Evolutionary conservation across 1,140 invertebrate genomes (phyloP), one percentile per base, ranked within the genome.

Genomic region (Ctenoplectra terminalis): DNA sequence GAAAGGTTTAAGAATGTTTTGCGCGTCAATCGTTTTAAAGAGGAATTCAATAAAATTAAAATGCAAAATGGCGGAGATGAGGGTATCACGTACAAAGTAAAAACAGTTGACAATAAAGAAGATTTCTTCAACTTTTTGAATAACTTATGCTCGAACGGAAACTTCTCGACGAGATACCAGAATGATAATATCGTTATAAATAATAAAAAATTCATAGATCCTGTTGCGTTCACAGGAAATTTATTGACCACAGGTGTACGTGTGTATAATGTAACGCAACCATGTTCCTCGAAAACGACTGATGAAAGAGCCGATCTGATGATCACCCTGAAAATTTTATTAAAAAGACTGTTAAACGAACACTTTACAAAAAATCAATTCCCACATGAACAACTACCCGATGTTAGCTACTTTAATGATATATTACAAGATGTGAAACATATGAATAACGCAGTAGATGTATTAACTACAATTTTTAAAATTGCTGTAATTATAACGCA

Each of bases 121-220:
- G 40, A 69, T 17, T 69, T 77, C 43, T 31, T 70, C 3, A 23
- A 13, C 8, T 60, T n/a, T 69, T 1, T 13, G 1, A 17, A 31
- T 15, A 17, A 56, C 13, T 34, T 31, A n/a, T n/a, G 0, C 0
- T 17, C 3, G 13, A 0, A 4, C 1, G 2, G 11, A 6, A 15
- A 23, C 7, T 37, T 26, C 2, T 17, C 31, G 7, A 17, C 58
- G 15, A 46, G 3, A 6, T 70, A 48, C 6, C 0, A n/a, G 9
- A 17, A 37, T 29, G 54, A 9, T 4, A 60, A 70, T 3, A 26
- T 70, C 3, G 4, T 37, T 20, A 11, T 78, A 40, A 58, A 60
- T 60, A 54, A 67, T 23, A 70, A 20, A 15, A 58, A 26, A 6
- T 60, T 78, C 1, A 1, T 78, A 48, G 52, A 78, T 9, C 75